Percentiles rank a stretch among this genome's conserved stretches.
Evolutionary conservation across 2,888 invertebrate genomes (phyloP).

Genomic region (Ophion obscuratus): DNA sequence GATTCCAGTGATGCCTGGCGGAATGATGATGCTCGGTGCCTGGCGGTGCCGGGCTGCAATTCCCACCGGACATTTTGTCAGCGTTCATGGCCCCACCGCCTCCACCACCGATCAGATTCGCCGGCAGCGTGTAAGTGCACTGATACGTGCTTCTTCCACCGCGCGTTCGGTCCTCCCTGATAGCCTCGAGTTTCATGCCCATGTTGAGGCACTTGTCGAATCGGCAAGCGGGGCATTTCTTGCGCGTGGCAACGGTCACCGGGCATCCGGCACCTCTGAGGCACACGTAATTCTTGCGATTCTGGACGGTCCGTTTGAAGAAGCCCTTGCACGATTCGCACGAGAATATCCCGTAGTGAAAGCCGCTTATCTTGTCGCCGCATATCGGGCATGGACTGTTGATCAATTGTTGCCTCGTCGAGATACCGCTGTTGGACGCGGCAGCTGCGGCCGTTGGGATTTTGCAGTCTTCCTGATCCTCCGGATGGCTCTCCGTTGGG

Average conservation of each 20-base stretch:
- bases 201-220: slow-evolving; percentile 98
- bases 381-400: slow-evolving; percentile 98
- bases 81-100: slow-evolving; percentile 83
- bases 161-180: slow-evolving; percentile 96
- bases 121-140: slow-evolving; percentile 95
- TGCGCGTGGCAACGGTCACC: slow-evolving; percentile 96
- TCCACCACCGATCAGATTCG: slow-evolving; percentile 85
- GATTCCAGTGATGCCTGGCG: slow-evolving; percentile 80
- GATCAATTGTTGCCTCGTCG: slow-evolving; percentile 92
- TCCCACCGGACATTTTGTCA: slow-evolving; percentile 80
- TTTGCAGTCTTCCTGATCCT: slow-evolving; percentile 76
- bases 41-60: slow-evolving; percentile 81
- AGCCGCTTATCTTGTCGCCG: slow-evolving; percentile 97
- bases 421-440: slow-evolving; percentile 88
- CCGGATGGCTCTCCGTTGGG: slow-evolving; percentile 75
- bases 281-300: slow-evolving; percentile 98
- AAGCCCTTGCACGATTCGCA: slow-evolving; percentile 99
- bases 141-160: slow-evolving; percentile 98
- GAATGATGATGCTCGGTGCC: slow-evolving; percentile 81
- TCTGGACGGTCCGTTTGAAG: slow-evolving; percentile 99
- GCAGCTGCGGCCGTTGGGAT: slow-evolving; percentile 85
- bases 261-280: slow-evolving; percentile 95
- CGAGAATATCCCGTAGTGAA: slow-evolving; percentile 99
- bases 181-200: slow-evolving; percentile 99
- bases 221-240: slow-evolving; percentile 98